A percentile compares a stretch with the other conserved stretches of the same genome.
Evolutionary conservation across 35 echinoderm and acorn worm genomes (phyloP).

Genomic region (Ophiothrix spiculata): DNA sequence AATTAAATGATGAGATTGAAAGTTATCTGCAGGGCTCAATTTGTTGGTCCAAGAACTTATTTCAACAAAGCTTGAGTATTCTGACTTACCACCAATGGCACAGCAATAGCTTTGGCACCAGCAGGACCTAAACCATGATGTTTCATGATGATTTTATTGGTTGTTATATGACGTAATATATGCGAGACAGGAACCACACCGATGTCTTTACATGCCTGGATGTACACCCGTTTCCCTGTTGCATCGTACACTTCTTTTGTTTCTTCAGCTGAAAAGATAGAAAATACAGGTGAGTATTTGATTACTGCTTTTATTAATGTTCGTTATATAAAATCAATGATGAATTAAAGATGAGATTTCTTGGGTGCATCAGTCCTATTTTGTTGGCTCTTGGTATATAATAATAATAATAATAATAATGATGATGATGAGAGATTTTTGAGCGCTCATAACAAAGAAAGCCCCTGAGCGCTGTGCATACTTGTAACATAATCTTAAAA

Average conservation of each 20-base stretch:
- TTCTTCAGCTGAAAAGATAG: constrained; percentile 45
- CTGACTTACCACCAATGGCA: constrained; percentile 91
- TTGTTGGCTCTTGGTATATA: not conserved
- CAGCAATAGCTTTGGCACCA: constrained; percentile 86
- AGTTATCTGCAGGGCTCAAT: too few species aligned
- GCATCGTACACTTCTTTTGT: constrained; percentile 77
- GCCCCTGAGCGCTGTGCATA: too few species aligned
- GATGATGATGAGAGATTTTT: too few species aligned
- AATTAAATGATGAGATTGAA: too few species aligned
- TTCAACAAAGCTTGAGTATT: too few species aligned
- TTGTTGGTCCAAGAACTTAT: too few species aligned
- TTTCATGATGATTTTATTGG: constrained; percentile 73
- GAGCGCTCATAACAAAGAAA: too few species aligned
- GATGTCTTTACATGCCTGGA: constrained; percentile 70
- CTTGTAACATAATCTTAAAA: too few species aligned
- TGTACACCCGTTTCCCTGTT: constrained; percentile 75
- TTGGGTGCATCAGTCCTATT: not conserved
- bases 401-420: not conserved
- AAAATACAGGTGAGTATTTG: constrained; percentile 3
- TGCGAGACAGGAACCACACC: constrained; percentile 86
- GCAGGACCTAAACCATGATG: constrained; percentile 89
- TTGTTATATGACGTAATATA: constrained; percentile 87
- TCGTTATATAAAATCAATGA: not conserved
- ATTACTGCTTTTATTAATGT: not conserved
- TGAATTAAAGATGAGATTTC: not conserved